These are phyloP conservation scores for Dicerorhinus sumatrensis DNA, from an alignment of 2,113 vertebrate genomes.

Conservation along the genomic window DNA sequence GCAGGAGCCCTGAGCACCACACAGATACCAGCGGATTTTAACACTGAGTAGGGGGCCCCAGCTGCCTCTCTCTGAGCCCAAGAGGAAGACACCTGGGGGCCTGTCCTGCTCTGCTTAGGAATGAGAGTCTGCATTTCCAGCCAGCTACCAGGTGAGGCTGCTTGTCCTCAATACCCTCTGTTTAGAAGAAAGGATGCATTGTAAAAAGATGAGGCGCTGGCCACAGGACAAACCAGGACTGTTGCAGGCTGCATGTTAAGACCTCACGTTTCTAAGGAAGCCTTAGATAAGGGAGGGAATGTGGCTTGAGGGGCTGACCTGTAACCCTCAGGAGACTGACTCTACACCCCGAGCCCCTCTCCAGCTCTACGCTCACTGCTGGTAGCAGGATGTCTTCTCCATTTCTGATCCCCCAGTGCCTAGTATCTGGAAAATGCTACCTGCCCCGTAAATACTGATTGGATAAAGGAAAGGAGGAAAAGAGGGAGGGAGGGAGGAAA, in stretches of 20 bases:
- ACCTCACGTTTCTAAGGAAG: neutral
- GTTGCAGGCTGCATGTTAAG: accelerated
- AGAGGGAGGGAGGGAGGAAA: neutral
- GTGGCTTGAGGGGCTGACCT: neutral
- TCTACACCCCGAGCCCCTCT: neutral
- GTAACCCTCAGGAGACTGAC: neutral
- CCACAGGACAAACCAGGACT: neutral
- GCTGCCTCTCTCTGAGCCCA: neutral
- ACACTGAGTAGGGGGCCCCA: too few species aligned
- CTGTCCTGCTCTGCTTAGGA: accelerated
- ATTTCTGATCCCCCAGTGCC: neutral
- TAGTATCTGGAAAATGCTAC: neutral
- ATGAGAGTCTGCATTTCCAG: neutral
- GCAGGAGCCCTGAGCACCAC: accelerated
- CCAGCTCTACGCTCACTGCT: neutral
- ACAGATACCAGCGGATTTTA: accelerated
- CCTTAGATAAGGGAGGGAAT: neutral
- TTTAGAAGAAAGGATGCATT: neutral
- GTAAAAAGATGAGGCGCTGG: neutral
- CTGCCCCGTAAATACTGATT: neutral
- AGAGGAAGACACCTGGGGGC: accelerated
- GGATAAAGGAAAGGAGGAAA: neutral
- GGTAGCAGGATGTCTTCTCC: neutral
- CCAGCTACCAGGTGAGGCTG: neutral
- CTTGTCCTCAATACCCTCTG: neutral